These are phyloP conservation scores for Luidia sarsii DNA, from an alignment of 53 echinoderm and acorn worm species.

Conservation along the genomic window DNA sequence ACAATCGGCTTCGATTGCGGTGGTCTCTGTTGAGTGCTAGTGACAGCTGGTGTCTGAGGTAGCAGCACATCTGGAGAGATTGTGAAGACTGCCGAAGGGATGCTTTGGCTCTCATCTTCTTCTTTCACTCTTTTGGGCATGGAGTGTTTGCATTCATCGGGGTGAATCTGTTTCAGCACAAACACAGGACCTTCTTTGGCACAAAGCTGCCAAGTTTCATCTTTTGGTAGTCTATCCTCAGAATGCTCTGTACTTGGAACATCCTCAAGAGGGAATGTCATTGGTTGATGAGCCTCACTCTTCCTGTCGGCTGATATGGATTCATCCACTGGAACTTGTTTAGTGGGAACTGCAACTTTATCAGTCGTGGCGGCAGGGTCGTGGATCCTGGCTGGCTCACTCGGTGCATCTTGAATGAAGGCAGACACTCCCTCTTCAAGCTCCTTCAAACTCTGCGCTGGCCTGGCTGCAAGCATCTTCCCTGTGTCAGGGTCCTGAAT, in stretches of 20 bases:
- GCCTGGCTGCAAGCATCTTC: slow-evolving; percentile 63
- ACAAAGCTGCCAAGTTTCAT: not conserved
- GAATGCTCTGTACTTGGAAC: not conserved
- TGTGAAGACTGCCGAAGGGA: not conserved
- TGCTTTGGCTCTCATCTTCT: not conserved
- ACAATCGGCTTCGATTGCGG: slow-evolving; percentile 8
- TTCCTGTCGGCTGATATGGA: not conserved
- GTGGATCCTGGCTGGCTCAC: slow-evolving; percentile 33
- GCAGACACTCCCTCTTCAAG: slow-evolving; percentile 49
- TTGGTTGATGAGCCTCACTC: not conserved
- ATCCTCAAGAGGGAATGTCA: not conserved
- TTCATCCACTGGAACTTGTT: slow-evolving; percentile 9
- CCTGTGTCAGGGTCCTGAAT: slow-evolving; percentile 75
- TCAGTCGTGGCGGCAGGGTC: slow-evolving; percentile 8
- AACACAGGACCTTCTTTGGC: slow-evolving; percentile 16
- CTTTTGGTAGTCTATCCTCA: not conserved
- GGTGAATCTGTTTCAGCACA: not conserved
- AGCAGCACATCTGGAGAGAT: slow-evolving; percentile 4
- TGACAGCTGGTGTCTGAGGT: slow-evolving; percentile 18
- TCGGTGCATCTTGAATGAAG: slow-evolving; percentile 15
- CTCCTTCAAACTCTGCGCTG: slow-evolving; percentile 73
- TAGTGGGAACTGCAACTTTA: not conserved
- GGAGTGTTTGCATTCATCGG: not conserved
- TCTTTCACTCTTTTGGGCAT: not conserved
- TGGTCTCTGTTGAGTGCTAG: slow-evolving; percentile 24